Percentiles rank a stretch among this genome's conserved stretches.
Conservation (phyloP, 2,113 vertebrate genomes). For the Anarhynchus alexandrinus region DNA sequence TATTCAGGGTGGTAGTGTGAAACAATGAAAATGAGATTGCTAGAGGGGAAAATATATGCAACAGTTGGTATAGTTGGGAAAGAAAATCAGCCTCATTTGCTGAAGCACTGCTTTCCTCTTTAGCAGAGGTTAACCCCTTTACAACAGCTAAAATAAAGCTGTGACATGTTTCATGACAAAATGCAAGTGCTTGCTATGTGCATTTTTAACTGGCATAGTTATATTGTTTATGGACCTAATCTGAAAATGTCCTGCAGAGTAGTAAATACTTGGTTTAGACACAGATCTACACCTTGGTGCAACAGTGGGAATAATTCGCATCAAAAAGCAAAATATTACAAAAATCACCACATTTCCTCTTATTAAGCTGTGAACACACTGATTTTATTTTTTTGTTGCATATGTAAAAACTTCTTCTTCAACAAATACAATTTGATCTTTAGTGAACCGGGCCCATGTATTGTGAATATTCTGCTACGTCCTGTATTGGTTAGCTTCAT, state of each 20-base stretch:
- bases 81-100: not conserved
- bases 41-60: slow-evolving; percentile 38
- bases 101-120: not conserved
- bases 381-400: not conserved
- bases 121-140: slow-evolving; percentile 10
- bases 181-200: not conserved
- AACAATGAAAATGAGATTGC: slow-evolving; percentile 49
- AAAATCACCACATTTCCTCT: not conserved
- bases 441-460: not conserved
- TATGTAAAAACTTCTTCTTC: not conserved
- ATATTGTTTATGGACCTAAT: not conserved
- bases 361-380: not conserved
- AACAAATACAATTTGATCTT: not conserved
- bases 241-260: not conserved
- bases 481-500: not conserved
- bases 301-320: not conserved
- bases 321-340: not conserved
- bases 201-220: not conserved
- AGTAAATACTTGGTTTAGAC: not conserved
- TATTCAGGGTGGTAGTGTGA: slow-evolving; percentile 8
- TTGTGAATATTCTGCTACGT: not conserved
- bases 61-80: slow-evolving; percentile 1
- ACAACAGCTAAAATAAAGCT: not conserved
- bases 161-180: not conserved
- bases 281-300: not conserved